Percentiles rank a stretch among this genome's conserved stretches.
Evolutionary conservation across 2,797 vertebrate species (phyloP).

Genomic region (Streptopelia turtur): DNA sequence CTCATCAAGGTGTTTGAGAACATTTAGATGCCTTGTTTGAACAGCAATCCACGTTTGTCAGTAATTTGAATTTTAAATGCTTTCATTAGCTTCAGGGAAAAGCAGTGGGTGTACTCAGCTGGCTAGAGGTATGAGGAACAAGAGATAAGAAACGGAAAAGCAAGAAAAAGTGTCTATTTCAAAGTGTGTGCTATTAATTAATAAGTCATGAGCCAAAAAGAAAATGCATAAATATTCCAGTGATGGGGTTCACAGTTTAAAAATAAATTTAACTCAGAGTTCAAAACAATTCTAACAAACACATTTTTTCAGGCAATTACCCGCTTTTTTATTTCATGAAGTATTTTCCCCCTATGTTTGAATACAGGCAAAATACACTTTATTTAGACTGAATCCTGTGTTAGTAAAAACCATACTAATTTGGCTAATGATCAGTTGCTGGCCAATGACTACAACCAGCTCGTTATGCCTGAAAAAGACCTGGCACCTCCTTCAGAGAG

Average conservation of each 20-base stretch:
- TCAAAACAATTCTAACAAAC: background rate
- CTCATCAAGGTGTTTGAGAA: conserved; percentile 52
- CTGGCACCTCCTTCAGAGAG: no score
- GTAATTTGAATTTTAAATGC: conserved; percentile 68
- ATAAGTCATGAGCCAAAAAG: background rate
- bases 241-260: background rate
- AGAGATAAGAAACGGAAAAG: conserved; percentile 54
- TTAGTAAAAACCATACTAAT: background rate
- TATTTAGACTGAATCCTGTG: background rate
- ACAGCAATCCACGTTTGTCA: conserved; percentile 44
- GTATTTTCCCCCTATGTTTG: background rate
- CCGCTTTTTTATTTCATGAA: background rate
- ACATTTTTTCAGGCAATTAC: background rate
- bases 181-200: conserved; percentile 40
- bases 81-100: conserved; percentile 41
- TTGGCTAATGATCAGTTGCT: background rate
- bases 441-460: conserved; percentile 24
- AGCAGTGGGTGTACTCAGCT: conserved; percentile 26
- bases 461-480: conserved; percentile 38
- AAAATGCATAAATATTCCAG: conserved; percentile 22
- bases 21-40: conserved; percentile 54
- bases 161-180: conserved; percentile 22
- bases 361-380: background rate
- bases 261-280: conserved; percentile 24
- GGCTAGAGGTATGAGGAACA: conserved; percentile 39